Evolutionary conservation across 2,888 invertebrate genomes (phyloP).

Genomic region (Clusia tigrina): DNA sequence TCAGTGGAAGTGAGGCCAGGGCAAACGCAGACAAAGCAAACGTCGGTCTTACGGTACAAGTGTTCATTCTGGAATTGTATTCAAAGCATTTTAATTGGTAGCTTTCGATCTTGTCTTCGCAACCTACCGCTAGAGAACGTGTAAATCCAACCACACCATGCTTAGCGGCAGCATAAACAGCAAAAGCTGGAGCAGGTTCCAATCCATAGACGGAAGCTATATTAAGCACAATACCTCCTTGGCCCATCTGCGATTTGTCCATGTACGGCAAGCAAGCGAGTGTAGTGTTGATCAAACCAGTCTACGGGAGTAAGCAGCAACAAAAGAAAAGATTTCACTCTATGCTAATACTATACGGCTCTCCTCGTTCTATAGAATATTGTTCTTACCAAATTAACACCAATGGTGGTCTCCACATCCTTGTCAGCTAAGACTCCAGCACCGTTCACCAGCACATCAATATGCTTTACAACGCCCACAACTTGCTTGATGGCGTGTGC

Average conservation of each 20-base stretch:
- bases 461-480: constrained; percentile 45
- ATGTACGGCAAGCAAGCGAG: constrained; percentile 54
- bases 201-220: constrained; percentile 59
- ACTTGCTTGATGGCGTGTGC: constrained; percentile 51
- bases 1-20: constrained; percentile 59
- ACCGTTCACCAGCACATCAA: constrained; percentile 58
- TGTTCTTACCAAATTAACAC: constrained; percentile 55
- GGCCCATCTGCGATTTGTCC: constrained; percentile 57
- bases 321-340: not conserved
- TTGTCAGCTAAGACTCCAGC: constrained; percentile 58
- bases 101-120: not conserved
- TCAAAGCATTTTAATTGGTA: not conserved
- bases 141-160: constrained; percentile 62
- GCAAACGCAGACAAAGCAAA: constrained; percentile 55
- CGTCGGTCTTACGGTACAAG: constrained; percentile 53
- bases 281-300: constrained; percentile 55
- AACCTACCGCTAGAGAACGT: constrained; percentile 53
- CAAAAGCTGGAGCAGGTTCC: constrained; percentile 56
- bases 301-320: constrained; percentile 40
- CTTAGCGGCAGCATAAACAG: constrained; percentile 59
- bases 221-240: constrained; percentile 58
- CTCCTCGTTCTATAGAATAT: not conserved
- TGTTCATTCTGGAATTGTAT: constrained; percentile 40
- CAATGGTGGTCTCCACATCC: constrained; percentile 57
- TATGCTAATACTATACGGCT: not conserved